A percentile compares a stretch with the other conserved stretches of the same genome.
phyloP scores from a whole-genome alignment of 2,113 vertebrate genomes.

The Boulengeromyrus knoepffleri region DNA sequence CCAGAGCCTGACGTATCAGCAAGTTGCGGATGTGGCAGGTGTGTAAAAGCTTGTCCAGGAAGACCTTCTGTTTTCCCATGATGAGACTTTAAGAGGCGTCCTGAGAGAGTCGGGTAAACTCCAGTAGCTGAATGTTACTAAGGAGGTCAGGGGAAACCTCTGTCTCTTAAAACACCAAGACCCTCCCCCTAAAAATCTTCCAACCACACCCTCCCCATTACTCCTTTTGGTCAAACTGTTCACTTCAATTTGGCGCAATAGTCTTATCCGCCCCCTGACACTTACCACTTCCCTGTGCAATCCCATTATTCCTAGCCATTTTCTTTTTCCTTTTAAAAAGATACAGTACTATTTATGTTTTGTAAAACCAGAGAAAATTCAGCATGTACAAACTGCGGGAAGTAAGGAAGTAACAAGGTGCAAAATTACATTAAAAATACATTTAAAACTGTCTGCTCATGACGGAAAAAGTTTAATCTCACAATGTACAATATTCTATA shows the following conservation, averaged over 20 bases:
- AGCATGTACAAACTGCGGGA: background rate
- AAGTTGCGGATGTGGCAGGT: slow-evolving; percentile 63
- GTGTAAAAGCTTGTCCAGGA: slow-evolving; percentile 58
- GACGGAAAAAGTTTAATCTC: background rate
- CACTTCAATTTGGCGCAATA: background rate
- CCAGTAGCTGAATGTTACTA: slow-evolving; percentile 4
- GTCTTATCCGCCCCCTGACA: background rate
- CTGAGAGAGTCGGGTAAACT: background rate
- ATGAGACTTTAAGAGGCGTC: background rate
- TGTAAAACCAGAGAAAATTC: background rate
- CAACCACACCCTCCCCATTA: background rate
- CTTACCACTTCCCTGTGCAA: background rate
- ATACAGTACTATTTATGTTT: background rate
- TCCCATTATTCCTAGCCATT: background rate
- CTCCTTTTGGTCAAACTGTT: background rate
- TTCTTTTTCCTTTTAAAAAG: background rate
- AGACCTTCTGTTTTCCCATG: slow-evolving; percentile 70
- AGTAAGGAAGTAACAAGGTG: background rate
- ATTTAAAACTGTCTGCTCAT: background rate
- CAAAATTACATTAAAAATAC: background rate
- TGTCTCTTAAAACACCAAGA: slow-evolving; percentile 19
- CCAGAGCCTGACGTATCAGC: slow-evolving; percentile 69
- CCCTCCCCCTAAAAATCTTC: slow-evolving; percentile 22
- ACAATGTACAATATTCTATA: background rate
- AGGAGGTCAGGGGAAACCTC: background rate